Conservation (phyloP, 2,888 invertebrate species). For the Callyntrura sp. region DNA sequence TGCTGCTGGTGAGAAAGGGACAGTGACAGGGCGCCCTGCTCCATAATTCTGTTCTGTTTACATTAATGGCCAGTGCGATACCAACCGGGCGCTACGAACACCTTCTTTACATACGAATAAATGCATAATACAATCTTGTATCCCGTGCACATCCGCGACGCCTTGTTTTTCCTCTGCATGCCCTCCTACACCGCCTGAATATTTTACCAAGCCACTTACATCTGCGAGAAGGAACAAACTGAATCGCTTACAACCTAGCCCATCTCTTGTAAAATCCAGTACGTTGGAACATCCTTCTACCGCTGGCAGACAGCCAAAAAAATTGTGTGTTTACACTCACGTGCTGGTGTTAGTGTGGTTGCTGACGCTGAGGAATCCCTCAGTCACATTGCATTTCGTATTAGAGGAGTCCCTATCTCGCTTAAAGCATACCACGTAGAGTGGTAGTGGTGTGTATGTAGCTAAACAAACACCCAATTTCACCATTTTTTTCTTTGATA, state of each 20-base stretch:
- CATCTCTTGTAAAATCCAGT: slow-evolving; percentile 37
- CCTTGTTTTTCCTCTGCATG: slow-evolving; percentile 10
- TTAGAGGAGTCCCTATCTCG: background rate
- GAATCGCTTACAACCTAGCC: slow-evolving; percentile 35
- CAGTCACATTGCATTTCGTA: background rate
- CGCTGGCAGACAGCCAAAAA: slow-evolving; percentile 67
- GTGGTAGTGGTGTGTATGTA: background rate
- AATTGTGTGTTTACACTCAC: slow-evolving; percentile 71
- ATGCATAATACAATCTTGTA: background rate
- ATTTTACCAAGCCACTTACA: slow-evolving; percentile 22
- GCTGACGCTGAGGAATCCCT: slow-evolving; percentile 46
- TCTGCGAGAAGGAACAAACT: slow-evolving; percentile 37
- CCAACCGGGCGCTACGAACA: background rate
- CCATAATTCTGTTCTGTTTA: background rate
- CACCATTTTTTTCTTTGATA: slow-evolving; percentile 17
- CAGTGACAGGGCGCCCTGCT: background rate
- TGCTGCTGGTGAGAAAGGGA: background rate
- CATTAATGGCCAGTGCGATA: background rate
- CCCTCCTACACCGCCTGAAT: slow-evolving; percentile 47
- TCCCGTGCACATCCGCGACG: background rate
- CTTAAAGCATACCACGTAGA: background rate
- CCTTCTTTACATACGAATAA: background rate
- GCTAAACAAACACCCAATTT: background rate
- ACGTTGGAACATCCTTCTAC: background rate
- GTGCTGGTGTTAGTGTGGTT: slow-evolving; percentile 56